A percentile compares a stretch with the other conserved stretches of the same genome.
phyloP scores from a whole-genome alignment of 2,113 vertebrate species.

The Scolopax mira region DNA sequence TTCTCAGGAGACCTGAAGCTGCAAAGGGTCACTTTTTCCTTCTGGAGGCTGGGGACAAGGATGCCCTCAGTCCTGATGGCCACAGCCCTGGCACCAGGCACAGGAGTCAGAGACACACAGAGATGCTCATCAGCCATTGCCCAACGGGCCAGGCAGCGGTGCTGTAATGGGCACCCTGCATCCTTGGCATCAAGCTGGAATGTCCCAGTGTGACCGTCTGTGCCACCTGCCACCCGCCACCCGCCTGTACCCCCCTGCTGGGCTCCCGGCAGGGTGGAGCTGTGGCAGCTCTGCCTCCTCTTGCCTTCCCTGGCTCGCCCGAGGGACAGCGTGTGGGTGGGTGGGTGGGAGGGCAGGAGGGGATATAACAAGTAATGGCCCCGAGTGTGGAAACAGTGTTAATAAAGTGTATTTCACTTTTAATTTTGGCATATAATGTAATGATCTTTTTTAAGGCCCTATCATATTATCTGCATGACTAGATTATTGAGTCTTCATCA shows the following conservation, averaged over 20 bases:
- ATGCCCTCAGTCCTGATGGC: neutral
- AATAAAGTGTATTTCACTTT: slow-evolving; percentile 86
- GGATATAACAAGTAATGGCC: slow-evolving; percentile 68
- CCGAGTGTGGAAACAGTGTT: slow-evolving; percentile 73
- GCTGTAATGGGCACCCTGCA: neutral
- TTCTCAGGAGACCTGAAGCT: neutral
- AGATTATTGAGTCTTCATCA: slow-evolving; percentile 91
- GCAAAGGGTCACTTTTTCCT: neutral
- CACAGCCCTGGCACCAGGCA: neutral
- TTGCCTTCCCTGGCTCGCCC: neutral
- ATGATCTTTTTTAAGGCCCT: slow-evolving; percentile 88
- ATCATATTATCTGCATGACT: slow-evolving; percentile 88
- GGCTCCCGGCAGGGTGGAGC: neutral
- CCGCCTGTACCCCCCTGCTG: neutral
- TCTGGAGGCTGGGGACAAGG: neutral
- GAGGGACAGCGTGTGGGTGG: neutral
- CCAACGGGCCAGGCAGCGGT: neutral
- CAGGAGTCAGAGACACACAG: neutral
- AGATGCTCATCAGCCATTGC: neutral
- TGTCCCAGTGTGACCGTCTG: accelerated
- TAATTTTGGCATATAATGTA: slow-evolving; percentile 90
- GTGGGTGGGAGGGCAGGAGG: slow-evolving; percentile 15
- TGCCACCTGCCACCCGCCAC: neutral
- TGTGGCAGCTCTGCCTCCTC: neutral
- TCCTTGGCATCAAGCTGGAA: neutral